Evolutionary conservation across 1,140 invertebrate genomes (phyloP).

Genomic region (Monochamus saltuarius): DNA sequence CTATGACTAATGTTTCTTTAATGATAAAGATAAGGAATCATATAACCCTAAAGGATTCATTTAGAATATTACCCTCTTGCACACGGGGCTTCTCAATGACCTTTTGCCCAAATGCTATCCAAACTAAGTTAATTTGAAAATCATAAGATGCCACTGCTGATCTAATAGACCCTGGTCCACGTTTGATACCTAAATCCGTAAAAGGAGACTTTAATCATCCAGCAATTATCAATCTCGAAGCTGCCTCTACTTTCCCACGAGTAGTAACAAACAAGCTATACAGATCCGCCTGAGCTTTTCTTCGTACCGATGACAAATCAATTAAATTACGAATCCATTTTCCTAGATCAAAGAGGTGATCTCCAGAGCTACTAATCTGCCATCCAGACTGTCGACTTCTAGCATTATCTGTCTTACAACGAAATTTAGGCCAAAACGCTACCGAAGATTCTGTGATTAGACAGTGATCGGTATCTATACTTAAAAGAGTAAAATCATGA

Average conservation of each 20-base stretch:
- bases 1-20: too few species aligned
- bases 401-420: slow-evolving; percentile 46
- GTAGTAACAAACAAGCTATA: slow-evolving; percentile 20
- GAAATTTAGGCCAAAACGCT: slow-evolving; percentile 44
- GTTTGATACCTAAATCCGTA: slow-evolving; percentile 34
- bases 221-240: slow-evolving; percentile 42
- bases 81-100: too few species aligned
- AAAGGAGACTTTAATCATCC: slow-evolving; percentile 42
- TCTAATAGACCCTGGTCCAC: slow-evolving; percentile 37
- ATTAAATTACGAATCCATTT: slow-evolving; percentile 1
- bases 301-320: neutral
- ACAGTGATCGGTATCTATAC: slow-evolving; percentile 28
- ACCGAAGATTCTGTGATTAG: slow-evolving; percentile 12
- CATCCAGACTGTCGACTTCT: slow-evolving; percentile 48
- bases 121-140: slow-evolving; percentile 35
- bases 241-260: slow-evolving; percentile 33
- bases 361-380: too few species aligned
- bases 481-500: slow-evolving; percentile 46
- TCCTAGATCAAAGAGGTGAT: too few species aligned
- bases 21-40: too few species aligned
- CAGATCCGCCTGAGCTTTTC: neutral
- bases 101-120: slow-evolving; percentile 37
- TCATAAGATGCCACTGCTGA: slow-evolving; percentile 43
- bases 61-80: too few species aligned
- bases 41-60: too few species aligned